Conservation (phyloP, 2,797 vertebrate species). For the Lacerta agilis region DNA sequence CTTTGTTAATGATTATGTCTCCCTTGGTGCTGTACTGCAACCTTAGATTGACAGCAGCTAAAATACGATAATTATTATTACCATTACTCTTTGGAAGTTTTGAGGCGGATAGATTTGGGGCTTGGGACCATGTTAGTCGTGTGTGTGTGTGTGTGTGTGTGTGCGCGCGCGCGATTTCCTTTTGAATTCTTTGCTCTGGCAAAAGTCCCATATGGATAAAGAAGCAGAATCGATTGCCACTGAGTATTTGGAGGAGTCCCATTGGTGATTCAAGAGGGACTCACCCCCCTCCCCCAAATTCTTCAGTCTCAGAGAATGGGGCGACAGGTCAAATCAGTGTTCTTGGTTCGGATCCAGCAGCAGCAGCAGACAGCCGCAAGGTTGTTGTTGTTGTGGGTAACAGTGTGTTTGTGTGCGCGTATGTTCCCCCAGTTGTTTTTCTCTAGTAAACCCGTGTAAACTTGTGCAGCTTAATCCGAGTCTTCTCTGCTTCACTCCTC, state of each 20-base stretch:
- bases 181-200: neutral
- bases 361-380: conserved; percentile 53
- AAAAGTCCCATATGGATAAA: conserved; percentile 41
- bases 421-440: neutral
- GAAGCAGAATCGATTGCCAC: conserved; percentile 63
- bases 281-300: conserved; percentile 54
- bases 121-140: neutral
- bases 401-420: neutral
- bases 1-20: neutral
- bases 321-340: conserved; percentile 50
- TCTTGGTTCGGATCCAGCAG: conserved; percentile 63
- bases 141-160: neutral
- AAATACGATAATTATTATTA: neutral
- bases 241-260: conserved; percentile 61
- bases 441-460: conserved; percentile 32
- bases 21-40: neutral
- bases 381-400: neutral
- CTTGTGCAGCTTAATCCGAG: conserved; percentile 44
- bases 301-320: conserved; percentile 40
- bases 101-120: neutral
- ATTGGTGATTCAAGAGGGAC: conserved; percentile 62
- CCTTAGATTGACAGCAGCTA: neutral
- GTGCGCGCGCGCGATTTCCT: neutral
- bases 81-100: neutral
- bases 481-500: neutral